Evolutionary conservation across 2,888 invertebrate genomes (phyloP).

Genomic region (Epistrophella euchroma): DNA sequence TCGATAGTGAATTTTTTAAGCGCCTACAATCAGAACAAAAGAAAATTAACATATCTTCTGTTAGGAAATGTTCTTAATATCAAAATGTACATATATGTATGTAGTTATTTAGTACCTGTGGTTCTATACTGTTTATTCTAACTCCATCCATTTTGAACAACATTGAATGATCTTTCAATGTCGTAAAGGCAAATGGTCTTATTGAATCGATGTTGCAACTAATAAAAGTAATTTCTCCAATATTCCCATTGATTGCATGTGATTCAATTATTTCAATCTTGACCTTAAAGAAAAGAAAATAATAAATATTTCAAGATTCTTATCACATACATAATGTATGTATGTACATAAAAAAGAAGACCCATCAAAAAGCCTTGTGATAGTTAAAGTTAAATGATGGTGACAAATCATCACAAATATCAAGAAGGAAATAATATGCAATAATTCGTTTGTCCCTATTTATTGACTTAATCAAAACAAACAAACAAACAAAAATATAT

Average conservation of each 20-base stretch:
- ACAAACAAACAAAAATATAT: neutral
- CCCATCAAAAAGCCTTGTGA: neutral
- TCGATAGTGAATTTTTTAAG: conserved; percentile 91
- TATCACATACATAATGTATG: neutral
- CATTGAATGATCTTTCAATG: conserved; percentile 87
- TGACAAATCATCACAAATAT: conserved; percentile 46
- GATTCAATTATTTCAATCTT: conserved; percentile 86
- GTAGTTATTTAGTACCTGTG: conserved; percentile 80
- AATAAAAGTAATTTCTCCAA: conserved; percentile 88
- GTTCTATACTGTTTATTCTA: conserved; percentile 86
- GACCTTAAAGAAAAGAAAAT: conserved; percentile 78
- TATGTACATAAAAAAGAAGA: neutral
- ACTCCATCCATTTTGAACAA: conserved; percentile 87
- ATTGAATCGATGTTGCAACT: conserved; percentile 87
- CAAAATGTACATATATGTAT: too few species aligned
- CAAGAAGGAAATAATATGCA: conserved; percentile 41
- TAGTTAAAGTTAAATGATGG: conserved; percentile 25
- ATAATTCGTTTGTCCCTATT: conserved; percentile 21
- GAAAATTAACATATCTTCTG: neutral
- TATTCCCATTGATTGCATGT: conserved; percentile 89
- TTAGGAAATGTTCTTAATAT: neutral
- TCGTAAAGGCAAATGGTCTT: conserved; percentile 90
- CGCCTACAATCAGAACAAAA: conserved; percentile 83
- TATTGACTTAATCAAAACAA: conserved; percentile 3
- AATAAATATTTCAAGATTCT: conserved; percentile 11